Base-by-base conservation (phyloP, 1,140 invertebrate species). In the Cheumatopsyche charites region DNA sequence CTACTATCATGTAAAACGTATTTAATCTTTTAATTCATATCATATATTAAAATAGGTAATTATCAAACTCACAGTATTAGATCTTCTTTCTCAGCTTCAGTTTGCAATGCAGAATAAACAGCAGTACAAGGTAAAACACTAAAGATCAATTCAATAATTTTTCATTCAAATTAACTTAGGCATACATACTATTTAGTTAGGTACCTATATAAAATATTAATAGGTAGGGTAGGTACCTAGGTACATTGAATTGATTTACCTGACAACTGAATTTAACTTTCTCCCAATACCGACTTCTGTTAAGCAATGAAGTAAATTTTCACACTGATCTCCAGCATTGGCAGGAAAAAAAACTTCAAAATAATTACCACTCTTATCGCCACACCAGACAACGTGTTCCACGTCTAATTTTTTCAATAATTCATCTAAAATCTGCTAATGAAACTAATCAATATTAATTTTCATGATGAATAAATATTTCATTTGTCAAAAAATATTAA, bases 261-360 rank as follows among this genome's bases (percentile, higher is more conserved):
- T 90, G 36, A 91, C 89, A 74, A 90, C 87, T 61, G 90, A 91
- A 82, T 90, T 90, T 80, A 87, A 87, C 78, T 86, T 85, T 17
- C 87, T 86, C 43, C 90, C 90, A 74, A 91, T 90, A 21, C 89
- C 89, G 76, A 91, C 82, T 79, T 90, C 86, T 0, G 89, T 90
- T 47, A 91, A 82, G 76, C 88, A 90, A 77, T 91, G 90, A 61
- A 91, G 80, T 78, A 89, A 88, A 55, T 90, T 91, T 79, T 91
- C 90, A 75, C 89, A 90, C 43, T 85, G 81, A 67, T 90, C 89
- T 43, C 90, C 90, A 13, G 89, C 85, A 69, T 87, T 82, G 62
- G 90, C 80, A 12, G 90, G 90, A 79, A 91, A 91, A 62, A 89
- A 86, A 21, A 91, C 88, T 81, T 91, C 87, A 78, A 87, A 88